phyloP scores from a whole-genome alignment of 2,888 invertebrate species.

The Caenorhabditis imperialis region DNA sequence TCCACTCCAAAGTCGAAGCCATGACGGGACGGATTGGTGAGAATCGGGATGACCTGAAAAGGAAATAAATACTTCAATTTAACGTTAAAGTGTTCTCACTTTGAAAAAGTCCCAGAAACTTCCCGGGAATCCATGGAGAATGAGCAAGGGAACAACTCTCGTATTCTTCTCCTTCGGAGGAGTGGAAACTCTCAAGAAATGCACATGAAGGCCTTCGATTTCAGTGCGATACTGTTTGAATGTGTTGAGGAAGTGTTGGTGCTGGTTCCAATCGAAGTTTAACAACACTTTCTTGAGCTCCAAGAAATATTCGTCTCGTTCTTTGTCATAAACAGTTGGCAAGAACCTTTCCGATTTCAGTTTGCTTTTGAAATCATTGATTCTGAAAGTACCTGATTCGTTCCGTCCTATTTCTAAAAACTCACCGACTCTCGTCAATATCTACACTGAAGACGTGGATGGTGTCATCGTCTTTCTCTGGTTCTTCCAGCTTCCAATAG shows the following conservation, averaged over 20 bases:
- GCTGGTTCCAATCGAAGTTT: slow-evolving; percentile 68
- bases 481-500: slow-evolving; percentile 44
- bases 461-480: slow-evolving; percentile 47
- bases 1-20: slow-evolving; percentile 70
- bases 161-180: slow-evolving; percentile 50
- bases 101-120: slow-evolving; percentile 73
- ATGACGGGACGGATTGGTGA: slow-evolving; percentile 68
- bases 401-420: too few relatives aligned
- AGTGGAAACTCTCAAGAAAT: slow-evolving; percentile 63
- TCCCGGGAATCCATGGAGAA: slow-evolving; percentile 69
- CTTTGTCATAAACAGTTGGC: slow-evolving; percentile 12
- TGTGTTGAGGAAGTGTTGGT: slow-evolving; percentile 69
- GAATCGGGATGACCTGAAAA: slow-evolving; percentile 63
- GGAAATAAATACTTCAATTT: neutral
- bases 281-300: slow-evolving; percentile 57
- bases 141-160: slow-evolving; percentile 59
- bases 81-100: slow-evolving; percentile 19
- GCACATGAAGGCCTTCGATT: slow-evolving; percentile 66
- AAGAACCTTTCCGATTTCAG: slow-evolving; percentile 20
- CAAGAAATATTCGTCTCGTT: slow-evolving; percentile 28
- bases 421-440: slow-evolving; percentile 17
- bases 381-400: slow-evolving; percentile 10
- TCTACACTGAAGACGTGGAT: slow-evolving; percentile 40
- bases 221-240: slow-evolving; percentile 69
- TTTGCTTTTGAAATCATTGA: slow-evolving; percentile 22